Evolutionary conservation across 1,140 invertebrate species (phyloP), one percentile per base, ranked within the genome.

Genomic region (Sminthurinus signatus): DNA sequence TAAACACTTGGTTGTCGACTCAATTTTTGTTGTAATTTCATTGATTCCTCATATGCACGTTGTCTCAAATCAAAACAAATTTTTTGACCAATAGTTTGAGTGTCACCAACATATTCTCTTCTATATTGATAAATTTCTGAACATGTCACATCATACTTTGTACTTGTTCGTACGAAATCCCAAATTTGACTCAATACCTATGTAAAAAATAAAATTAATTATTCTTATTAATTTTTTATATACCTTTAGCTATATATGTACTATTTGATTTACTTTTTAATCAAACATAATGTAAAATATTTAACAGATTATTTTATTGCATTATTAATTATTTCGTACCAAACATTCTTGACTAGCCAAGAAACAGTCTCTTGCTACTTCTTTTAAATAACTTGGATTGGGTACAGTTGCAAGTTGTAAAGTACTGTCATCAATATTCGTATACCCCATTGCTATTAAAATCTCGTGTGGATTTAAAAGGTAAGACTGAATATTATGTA

Each of bases 261-360:
- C 5, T 60, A 19, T 8, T 27, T 19, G 29, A 32, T 68, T 36
- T 21, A 25, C 2, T 44, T 31, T 50, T 51, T 50, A 32, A 2
- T 14, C 19, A 28, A 54, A 28, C 10, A 31, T 54, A 54, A 54
- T 23, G 25, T 56, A 55, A 17, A 55, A 63, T 63, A 3, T 42
- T 17, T 44, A n/a, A 2, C 2, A 32, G 12, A 31, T 1, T 25
- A 44, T 10, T 28, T 52, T 5, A 60, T 27, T 54, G 25, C 36
- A 27, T 23, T 62, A 5, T 44, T 25, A 23, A 21, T 8, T 56
- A 56, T 50, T 52, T 17, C 60, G 70, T 77, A 88, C 86, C 81
- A 91, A 86, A 74, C 89, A 92, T 78, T 93, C 91, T 42, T 89
- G 88, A 76, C 88, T 88, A 23, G 91, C 91, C n/a, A 91, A 83